phyloP scores from a whole-genome alignment of 30 jellyfish, hydroid and myxozoan species.

The Aurelia sp. region DNA sequence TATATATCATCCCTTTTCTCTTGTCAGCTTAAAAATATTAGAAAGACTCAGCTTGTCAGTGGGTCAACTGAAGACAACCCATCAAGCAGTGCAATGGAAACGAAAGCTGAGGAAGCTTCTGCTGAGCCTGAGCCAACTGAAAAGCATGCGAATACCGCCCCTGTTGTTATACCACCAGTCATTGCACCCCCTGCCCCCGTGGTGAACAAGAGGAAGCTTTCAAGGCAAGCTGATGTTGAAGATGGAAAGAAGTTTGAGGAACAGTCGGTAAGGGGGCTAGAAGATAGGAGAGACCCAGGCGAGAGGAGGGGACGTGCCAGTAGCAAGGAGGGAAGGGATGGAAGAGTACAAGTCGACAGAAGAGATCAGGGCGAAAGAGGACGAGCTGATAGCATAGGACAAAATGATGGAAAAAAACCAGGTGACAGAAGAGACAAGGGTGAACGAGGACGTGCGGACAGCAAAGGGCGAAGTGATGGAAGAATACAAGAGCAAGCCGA shows the following conservation, averaged over 20 bases:
- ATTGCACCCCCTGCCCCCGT: not conserved
- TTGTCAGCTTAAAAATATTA: constrained; percentile 42
- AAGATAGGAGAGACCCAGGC: no score
- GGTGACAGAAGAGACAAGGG: not conserved
- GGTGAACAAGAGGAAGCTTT: not conserved
- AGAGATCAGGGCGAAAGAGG: no score
- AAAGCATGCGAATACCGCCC: not conserved
- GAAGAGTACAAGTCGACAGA: no score
- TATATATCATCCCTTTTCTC: no score
- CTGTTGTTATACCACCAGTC: not conserved
- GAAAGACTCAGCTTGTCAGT: constrained; percentile 23
- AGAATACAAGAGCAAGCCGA: not conserved
- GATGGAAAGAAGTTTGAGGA: not conserved
- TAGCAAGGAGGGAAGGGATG: no score
- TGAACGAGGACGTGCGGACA: not conserved
- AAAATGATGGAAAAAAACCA: no score
- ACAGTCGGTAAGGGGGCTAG: no score
- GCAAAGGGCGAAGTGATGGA: not conserved
- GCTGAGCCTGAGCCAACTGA: not conserved
- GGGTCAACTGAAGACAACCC: constrained; percentile 29
- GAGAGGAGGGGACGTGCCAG: no score
- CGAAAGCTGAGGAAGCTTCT: constrained; percentile 2
- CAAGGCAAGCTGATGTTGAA: not conserved
- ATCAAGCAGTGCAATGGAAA: not conserved
- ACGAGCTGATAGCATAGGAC: no score